Percentiles rank a stretch among this genome's conserved stretches.
phyloP scores from a whole-genome alignment of 2,888 invertebrate genomes.

The Synanthedon tipuliformis region DNA sequence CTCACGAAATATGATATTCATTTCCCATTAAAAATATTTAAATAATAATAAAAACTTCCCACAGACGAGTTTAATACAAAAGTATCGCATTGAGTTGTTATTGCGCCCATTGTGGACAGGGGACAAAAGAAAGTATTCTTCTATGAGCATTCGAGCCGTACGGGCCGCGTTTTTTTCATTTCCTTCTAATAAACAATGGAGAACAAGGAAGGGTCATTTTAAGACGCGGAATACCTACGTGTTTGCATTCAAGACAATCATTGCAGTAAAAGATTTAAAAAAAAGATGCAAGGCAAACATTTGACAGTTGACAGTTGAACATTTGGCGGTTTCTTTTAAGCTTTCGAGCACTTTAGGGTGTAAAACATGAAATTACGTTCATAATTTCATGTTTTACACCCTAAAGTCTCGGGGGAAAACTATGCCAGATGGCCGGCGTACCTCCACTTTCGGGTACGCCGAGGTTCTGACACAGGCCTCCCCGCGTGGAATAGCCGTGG shows the following conservation, averaged over 20 bases:
- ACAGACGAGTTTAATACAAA: not conserved
- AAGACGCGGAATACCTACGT: not conserved
- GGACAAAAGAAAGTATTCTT: not conserved
- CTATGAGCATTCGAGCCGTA: not conserved
- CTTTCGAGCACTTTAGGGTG: too few relatives aligned
- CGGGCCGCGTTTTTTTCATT: slow-evolving; percentile 2
- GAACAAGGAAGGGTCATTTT: slow-evolving; percentile 1
- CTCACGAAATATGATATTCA: not conserved
- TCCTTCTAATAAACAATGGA: slow-evolving; percentile 4
- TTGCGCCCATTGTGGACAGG: not conserved
- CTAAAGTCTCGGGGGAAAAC: too few relatives aligned
- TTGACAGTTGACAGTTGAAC: too few relatives aligned
- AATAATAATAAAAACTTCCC: not conserved
- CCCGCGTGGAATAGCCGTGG: too few relatives aligned
- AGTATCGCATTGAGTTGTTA: slow-evolving; percentile 1
- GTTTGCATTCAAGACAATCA: not conserved
- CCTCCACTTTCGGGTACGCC: too few relatives aligned
- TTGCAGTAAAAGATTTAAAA: too few relatives aligned
- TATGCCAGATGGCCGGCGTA: too few relatives aligned
- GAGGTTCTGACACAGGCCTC: too few relatives aligned
- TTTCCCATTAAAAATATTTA: not conserved
- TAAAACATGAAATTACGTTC: too few relatives aligned
- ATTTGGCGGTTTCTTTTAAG: too few relatives aligned
- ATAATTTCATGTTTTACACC: too few relatives aligned
- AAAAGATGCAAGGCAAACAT: not conserved